Conservation (phyloP, 1,140 invertebrate species). For the Ceratosolen fusciceps region DNA sequence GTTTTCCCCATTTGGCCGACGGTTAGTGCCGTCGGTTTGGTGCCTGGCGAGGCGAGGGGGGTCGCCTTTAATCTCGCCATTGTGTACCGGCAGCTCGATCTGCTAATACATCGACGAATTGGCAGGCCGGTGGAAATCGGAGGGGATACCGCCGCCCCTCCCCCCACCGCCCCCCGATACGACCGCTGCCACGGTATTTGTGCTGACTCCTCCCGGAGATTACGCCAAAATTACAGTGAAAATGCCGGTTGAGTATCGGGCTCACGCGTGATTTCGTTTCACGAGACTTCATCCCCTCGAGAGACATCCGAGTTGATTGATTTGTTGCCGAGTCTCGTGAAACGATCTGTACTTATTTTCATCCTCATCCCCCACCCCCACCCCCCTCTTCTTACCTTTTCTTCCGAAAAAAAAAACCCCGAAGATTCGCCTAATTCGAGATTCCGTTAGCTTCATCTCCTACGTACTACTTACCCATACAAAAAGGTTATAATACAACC, state of each 20-base stretch:
- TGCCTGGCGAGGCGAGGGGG: slow-evolving; percentile 13
- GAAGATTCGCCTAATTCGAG: too few species aligned
- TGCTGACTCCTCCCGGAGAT: slow-evolving; percentile 36
- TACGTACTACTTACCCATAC: too few species aligned
- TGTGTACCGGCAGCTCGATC: slow-evolving; percentile 43
- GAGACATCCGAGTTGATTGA: not conserved
- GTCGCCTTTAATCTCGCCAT: slow-evolving; percentile 50
- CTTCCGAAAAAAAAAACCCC: too few species aligned
- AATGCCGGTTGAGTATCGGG: not conserved
- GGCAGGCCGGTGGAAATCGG: not conserved
- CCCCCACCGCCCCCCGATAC: too few species aligned
- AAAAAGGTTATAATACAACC: too few species aligned
- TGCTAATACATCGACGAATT: slow-evolving; percentile 45
- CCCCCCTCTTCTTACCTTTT: too few species aligned
- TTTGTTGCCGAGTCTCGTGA: not conserved
- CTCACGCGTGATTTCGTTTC: not conserved
- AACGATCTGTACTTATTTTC: not conserved
- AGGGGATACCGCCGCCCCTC: too few species aligned
- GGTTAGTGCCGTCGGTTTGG: not conserved
- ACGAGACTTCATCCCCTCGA: not conserved
- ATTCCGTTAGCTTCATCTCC: too few species aligned
- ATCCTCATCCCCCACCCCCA: too few species aligned
- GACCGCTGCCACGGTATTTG: slow-evolving; percentile 29
- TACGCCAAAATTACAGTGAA: slow-evolving; percentile 47
- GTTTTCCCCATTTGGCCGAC: not conserved